phyloP scores from a whole-genome alignment of 2,888 invertebrate species.

The Callimorpha dominula region DNA sequence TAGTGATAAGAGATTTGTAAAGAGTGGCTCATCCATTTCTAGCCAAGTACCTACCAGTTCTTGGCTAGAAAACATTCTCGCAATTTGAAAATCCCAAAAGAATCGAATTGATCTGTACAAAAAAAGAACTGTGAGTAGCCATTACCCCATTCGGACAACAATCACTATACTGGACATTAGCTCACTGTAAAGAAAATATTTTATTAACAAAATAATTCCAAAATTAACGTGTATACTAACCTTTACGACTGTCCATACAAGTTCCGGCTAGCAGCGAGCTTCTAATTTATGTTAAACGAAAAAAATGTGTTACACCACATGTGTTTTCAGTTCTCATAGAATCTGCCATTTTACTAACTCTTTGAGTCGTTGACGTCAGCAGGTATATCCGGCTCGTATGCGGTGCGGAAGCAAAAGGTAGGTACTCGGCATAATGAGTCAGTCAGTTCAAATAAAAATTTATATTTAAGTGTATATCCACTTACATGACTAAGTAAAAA shows the following conservation, averaged over 20 bases:
- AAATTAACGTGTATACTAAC: slow-evolving; percentile 25
- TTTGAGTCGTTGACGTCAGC: slow-evolving; percentile 42
- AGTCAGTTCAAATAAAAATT: slow-evolving; percentile 29
- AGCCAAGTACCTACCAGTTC: no score
- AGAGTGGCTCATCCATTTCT: no score
- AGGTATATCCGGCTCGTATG: slow-evolving; percentile 44
- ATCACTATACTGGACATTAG: neutral
- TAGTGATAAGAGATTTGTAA: neutral
- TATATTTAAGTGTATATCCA: neutral
- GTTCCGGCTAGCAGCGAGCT: slow-evolving; percentile 68
- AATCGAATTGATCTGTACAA: no score
- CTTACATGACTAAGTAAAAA: neutral
- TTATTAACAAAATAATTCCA: neutral
- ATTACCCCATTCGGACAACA: neutral
- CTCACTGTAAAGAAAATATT: neutral
- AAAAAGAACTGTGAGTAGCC: no score
- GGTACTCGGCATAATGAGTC: slow-evolving; percentile 27
- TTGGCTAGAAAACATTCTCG: no score
- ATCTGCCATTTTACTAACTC: slow-evolving; percentile 40
- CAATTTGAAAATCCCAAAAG: no score
- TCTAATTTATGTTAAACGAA: slow-evolving; percentile 57
- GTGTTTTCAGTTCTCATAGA: slow-evolving; percentile 37
- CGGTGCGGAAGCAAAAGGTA: slow-evolving; percentile 33
- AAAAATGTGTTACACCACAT: slow-evolving; percentile 35
- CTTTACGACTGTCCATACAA: slow-evolving; percentile 47